phyloP scores from a whole-genome alignment of 1,140 invertebrate genomes.

The Drosophila kanapiae region DNA sequence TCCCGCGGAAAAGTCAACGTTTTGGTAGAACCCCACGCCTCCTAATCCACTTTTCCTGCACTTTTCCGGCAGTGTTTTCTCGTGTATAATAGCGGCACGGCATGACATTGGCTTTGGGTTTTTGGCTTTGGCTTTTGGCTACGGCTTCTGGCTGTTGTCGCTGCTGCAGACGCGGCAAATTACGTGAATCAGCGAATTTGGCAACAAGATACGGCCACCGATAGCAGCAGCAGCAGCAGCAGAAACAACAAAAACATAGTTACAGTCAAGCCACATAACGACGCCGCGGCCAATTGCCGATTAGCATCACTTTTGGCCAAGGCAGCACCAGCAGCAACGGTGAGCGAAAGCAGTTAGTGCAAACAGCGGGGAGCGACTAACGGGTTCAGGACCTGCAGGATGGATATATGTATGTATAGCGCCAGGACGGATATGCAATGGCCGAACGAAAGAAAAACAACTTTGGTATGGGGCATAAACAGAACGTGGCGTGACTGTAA shows the following conservation, averaged over 20 bases:
- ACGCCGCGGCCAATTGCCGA: constrained; percentile 73
- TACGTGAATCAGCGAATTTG: constrained; percentile 68
- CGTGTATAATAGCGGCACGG: constrained; percentile 39
- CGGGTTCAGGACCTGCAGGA: constrained; percentile 2
- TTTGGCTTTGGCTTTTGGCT: constrained; percentile 32
- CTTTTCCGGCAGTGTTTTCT: constrained; percentile 12
- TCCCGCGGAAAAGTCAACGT: constrained; percentile 21
- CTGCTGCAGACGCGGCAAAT: constrained; percentile 50
- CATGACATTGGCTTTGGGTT: constrained; percentile 27
- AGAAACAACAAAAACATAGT: constrained; percentile 34
- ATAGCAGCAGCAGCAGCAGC: constrained; percentile 24
- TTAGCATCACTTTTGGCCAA: constrained; percentile 61
- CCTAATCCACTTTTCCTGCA: constrained; percentile 15
- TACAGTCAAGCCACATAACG: constrained; percentile 54
- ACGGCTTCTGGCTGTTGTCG: constrained; percentile 30
- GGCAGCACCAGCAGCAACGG: constrained; percentile 19
- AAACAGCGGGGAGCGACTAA: constrained; percentile 17
- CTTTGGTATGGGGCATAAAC: constrained; percentile 16
- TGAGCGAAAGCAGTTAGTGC: constrained; percentile 27
- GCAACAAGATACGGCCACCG: constrained; percentile 61
- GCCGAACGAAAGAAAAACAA: constrained; percentile 24
- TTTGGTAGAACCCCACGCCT: not conserved
- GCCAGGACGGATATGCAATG: constrained; percentile 32
- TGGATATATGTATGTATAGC: constrained; percentile 3
- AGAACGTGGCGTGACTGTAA: constrained; percentile 45